Conservation (phyloP, 2,888 invertebrate species). For the Dryadula phaetusa region DNA sequence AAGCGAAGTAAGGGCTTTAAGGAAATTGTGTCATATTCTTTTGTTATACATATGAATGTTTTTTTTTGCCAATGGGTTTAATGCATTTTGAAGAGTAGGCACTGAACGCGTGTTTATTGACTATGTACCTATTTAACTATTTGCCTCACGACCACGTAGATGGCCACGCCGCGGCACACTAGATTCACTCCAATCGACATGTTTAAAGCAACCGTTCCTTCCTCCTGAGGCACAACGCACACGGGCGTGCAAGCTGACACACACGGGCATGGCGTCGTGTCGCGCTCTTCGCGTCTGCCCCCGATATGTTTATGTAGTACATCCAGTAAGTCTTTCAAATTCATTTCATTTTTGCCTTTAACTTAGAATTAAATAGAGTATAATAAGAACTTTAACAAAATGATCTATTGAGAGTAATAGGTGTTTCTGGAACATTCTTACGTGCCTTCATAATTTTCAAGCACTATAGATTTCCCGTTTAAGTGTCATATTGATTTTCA, state of each 20-base stretch:
- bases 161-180: background rate
- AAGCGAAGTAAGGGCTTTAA: too few relatives aligned
- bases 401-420: background rate
- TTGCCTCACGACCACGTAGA: background rate
- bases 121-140: background rate
- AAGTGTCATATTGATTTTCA: too few relatives aligned
- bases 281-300: background rate
- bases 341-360: too few relatives aligned
- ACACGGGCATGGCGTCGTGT: background rate
- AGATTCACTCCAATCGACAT: background rate
- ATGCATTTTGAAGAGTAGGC: too few relatives aligned
- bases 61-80: background rate
- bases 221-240: background rate
- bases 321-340: background rate
- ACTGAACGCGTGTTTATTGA: background rate
- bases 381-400: too few relatives aligned
- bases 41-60: background rate
- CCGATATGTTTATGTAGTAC: background rate
- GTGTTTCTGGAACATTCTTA: too few relatives aligned
- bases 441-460: too few relatives aligned
- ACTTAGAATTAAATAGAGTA: too few relatives aligned
- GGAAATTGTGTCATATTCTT: too few relatives aligned
- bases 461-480: too few relatives aligned
- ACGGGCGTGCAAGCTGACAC: constrained; percentile 7
- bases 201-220: background rate